These are phyloP conservation scores for Spheniscus humboldti DNA, from an alignment of 2,797 vertebrate genomes.

Conservation along the genomic window DNA sequence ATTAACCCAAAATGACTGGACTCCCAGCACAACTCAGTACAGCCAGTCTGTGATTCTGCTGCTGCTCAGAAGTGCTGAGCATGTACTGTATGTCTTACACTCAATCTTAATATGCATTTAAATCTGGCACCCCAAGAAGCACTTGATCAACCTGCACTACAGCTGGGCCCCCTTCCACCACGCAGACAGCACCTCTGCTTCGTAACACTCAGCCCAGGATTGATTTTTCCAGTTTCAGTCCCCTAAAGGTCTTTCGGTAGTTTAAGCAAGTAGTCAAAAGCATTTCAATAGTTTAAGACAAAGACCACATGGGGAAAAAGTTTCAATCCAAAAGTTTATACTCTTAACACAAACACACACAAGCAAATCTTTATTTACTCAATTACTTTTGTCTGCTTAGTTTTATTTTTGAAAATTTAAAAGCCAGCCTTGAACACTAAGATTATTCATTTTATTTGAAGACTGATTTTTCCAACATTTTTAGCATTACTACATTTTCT, in stretches of 20 bases:
- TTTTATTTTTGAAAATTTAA: not conserved
- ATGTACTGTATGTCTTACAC: accelerated
- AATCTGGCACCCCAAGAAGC: not conserved
- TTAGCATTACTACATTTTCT: not conserved
- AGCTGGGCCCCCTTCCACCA: not conserved
- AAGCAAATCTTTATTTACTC: not conserved
- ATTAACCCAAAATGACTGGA: accelerated
- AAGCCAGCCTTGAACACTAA: not conserved
- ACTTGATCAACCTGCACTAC: accelerated
- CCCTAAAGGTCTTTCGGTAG: not conserved
- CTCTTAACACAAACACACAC: not conserved
- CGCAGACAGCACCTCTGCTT: not conserved
- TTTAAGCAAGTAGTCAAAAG: not conserved
- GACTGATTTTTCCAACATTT: not conserved
- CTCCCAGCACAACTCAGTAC: accelerated
- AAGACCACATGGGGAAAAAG: not conserved
- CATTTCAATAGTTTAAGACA: not conserved
- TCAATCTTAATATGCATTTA: accelerated
- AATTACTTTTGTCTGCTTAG: not conserved
- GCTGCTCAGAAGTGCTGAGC: not conserved
- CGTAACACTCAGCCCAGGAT: accelerated
- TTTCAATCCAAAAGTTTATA: not conserved
- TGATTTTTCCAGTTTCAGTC: not conserved
- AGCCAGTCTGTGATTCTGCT: not conserved
- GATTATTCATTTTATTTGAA: not conserved